Evolutionary conservation across 1,140 invertebrate genomes (phyloP), one percentile per base, ranked within the genome.

Genomic region (Andrena cerasifolii): DNA sequence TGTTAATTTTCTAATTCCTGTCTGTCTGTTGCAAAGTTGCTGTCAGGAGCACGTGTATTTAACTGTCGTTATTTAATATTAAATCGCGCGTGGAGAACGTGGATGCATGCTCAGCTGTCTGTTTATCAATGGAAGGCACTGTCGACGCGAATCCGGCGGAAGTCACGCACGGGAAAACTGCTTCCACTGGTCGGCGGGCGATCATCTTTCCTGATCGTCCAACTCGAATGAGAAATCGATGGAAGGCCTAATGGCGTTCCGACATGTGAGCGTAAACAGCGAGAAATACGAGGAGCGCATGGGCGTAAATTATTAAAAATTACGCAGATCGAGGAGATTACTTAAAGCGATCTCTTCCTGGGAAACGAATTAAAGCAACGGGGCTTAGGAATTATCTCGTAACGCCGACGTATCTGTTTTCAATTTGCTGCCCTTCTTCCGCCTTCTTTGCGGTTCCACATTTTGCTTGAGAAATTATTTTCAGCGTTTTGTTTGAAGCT

Each of bases 101-200:
- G 0, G 21, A 26, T 40, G 21, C 66, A 26, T 28, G 54, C 2
- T 18, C 28, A 4, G 43, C 43, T n/a, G 21, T 58, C 21, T 58
- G 28, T 24, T 51, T 68, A 31, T 61, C 66, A 53, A 31, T 77
- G 66, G 31, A 53, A 59, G n/a, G 54, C 43, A 51, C 24, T 71
- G 74, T 77, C 74, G 54, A 45, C 45, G 31, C 66, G 65, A 77
- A 61, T 77, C 74, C 66, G 66, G 54, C 74, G 74, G 66, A 71
- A 77, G 56, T 61, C 66, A 77, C 56, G 74, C 65, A 31, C 74
- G 54, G 54, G 56, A 70, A 77, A 70, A 70, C 54, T 28, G 54
- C 66, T 61, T 77, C 43, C 66, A 58, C 58, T 77, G 45, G 66
- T 2, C 31, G 65, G 0, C 54, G 43, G 36, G 18, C 14, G 53